Base-by-base conservation (phyloP, 2,797 vertebrate genomes). In the Takifugu ocellatus region DNA sequence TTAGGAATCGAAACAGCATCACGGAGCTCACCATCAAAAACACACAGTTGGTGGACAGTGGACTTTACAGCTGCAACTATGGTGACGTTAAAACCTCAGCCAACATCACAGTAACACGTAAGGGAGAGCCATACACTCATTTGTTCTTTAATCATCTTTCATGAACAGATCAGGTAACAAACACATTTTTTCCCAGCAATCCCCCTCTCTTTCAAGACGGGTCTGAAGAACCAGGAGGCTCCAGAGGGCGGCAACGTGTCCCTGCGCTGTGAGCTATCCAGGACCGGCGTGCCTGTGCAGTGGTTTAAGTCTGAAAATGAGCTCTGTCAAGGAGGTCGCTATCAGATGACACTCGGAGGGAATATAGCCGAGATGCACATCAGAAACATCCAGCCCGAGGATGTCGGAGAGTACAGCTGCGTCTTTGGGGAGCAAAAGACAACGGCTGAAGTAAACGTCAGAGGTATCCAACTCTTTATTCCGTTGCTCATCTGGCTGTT, bases 1-100 rank as follows among this genome's bases (percentile, higher is more conserved):
- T 96, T 15, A 88, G 75, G 66, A 85, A 88, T 51, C 82, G 92
- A 0, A 93, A 91, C 29, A 50, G 86, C 51, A 3, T 62, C 17
- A 80, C 87, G 2, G 94, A 97, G 78, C 83, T 99, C 54, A 86
- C 88, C 5, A 90, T 99, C 45, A 93, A 87, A 3, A 83, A 46
- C 8, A 60, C 94, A 16, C 89, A 93, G 72, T 68, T 91, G 36
- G 84, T 91, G 12, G 96, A 98, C 75, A 89, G 91, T 0, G 96
- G 96, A 1, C 81, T 94, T 61, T 99, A 98, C 53, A 90, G 89
- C 63, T 99, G 97, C 43, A 51, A 78, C 55, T 91, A 86, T 48
- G 91, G 91, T 0, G 92, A 94, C 24, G 87, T 89, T 68, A 94
- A 68, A 0, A 97, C 91, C 15, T 69, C 86, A 44, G 93, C 96